phyloP scores from a whole-genome alignment of 92 coral and sea anemone species.

The Phenganax subtilis region DNA sequence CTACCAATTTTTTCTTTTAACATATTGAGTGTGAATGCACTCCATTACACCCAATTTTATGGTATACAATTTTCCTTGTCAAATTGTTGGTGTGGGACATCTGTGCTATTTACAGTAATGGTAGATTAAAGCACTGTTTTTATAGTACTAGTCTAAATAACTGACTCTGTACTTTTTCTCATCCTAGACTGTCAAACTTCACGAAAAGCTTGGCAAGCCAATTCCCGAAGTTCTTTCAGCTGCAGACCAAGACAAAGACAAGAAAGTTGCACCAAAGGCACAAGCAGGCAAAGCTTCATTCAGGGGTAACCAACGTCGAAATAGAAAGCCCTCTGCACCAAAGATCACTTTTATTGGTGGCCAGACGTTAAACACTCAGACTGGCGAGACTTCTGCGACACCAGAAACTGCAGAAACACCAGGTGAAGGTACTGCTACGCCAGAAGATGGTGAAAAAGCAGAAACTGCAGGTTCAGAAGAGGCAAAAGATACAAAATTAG shows the following conservation, averaged over 20 bases:
- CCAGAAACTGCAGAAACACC: conserved; percentile 16
- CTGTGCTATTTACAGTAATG: no score
- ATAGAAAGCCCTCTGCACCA: conserved; percentile 71
- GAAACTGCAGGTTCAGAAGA: conserved; percentile 44
- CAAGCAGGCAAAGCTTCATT: conserved; percentile 48
- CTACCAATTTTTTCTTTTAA: no score
- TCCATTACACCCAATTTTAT: no score
- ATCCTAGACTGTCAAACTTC: conserved; percentile 78
- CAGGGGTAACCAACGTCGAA: conserved; percentile 41
- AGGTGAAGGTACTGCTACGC: conserved; percentile 19
- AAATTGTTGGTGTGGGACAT: no score
- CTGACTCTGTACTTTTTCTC: neutral
- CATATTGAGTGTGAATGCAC: no score
- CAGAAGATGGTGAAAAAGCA: conserved; percentile 60
- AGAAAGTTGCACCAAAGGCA: conserved; percentile 59
- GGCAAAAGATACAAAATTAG: conserved; percentile 83
- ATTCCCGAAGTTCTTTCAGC: conserved; percentile 89
- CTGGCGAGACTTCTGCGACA: neutral
- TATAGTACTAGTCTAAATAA: neutral
- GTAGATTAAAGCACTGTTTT: neutral
- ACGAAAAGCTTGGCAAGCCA: conserved; percentile 90
- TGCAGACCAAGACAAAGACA: conserved; percentile 72
- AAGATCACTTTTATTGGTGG: conserved; percentile 95
- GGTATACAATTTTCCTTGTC: no score
- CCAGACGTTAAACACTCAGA: conserved; percentile 51